A percentile compares a stretch with the other conserved stretches of the same genome.
Conservation (phyloP, 1,140 invertebrate species). For the Harpegnathos saltator region DNA sequence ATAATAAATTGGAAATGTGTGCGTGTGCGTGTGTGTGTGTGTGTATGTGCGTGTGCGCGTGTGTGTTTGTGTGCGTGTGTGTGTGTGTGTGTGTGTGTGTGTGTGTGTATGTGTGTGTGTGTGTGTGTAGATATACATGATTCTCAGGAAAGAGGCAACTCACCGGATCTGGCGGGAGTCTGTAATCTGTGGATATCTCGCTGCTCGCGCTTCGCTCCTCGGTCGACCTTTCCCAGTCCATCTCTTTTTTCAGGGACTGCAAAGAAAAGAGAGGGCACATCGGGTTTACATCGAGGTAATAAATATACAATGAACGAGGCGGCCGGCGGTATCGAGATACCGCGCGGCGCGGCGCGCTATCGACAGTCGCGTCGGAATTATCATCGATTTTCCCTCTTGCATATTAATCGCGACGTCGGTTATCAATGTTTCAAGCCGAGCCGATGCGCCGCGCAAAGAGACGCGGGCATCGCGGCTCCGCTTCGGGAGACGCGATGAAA, state of each 20-base stretch:
- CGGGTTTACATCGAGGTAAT: conserved; percentile 65
- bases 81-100: conserved; percentile 45
- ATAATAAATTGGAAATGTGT: conserved; percentile 56
- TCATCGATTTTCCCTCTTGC: conserved; percentile 1
- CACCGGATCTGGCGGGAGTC: conserved; percentile 93
- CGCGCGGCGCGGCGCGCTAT: not conserved
- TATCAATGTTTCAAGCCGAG: conserved; percentile 10
- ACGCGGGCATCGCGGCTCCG: not conserved
- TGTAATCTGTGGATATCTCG: conserved; percentile 92
- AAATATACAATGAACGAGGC: conserved; percentile 47
- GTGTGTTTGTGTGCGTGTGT: conserved; percentile 51
- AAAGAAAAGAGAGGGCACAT: conserved; percentile 70
- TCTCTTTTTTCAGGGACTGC: conserved; percentile 95
- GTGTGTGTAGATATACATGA: conserved; percentile 32
- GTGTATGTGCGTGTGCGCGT: conserved; percentile 53
- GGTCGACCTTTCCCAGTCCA: conserved; percentile 91
- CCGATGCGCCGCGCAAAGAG: not conserved
- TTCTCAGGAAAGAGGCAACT: conserved; percentile 83
- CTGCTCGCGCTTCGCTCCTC: conserved; percentile 91
- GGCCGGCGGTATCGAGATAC: conserved; percentile 34
- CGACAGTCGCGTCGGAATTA: conserved; percentile 20
- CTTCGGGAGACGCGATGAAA: not conserved
- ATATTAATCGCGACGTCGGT: conserved; percentile 19
- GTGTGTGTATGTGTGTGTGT: conserved; percentile 63
- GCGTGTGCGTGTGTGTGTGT: conserved; percentile 49